Evolutionary conservation across 1,140 invertebrate genomes (phyloP).

Genomic region (Musca domestica): DNA sequence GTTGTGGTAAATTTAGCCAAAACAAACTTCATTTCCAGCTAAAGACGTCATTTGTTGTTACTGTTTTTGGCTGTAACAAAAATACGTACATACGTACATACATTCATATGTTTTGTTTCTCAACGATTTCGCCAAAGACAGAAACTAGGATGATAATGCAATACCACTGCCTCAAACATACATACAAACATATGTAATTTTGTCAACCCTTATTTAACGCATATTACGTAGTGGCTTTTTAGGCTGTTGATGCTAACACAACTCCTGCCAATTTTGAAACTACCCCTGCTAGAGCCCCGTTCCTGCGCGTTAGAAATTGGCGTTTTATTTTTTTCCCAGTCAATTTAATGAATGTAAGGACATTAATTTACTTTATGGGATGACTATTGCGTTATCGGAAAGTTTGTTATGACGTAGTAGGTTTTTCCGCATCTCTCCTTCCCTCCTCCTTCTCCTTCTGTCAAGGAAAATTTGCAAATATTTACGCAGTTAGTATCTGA

Average conservation of each 20-base stretch:
- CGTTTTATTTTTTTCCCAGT: not conserved
- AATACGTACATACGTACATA: not conserved
- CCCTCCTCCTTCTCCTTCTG: not conserved
- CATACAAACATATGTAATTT: not conserved
- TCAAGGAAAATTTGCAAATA: not conserved
- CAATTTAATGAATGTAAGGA: not conserved
- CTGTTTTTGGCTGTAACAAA: not conserved
- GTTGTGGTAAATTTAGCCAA: not conserved
- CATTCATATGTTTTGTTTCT: too few species aligned
- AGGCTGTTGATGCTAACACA: not conserved
- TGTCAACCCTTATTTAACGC: slow-evolving; percentile 8
- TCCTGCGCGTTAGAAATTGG: too few species aligned
- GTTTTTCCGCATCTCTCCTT: not conserved
- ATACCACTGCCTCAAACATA: not conserved
- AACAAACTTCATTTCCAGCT: not conserved
- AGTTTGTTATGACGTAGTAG: slow-evolving; percentile 7
- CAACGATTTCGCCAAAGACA: not conserved
- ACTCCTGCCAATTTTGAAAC: not conserved
- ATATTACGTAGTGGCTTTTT: not conserved
- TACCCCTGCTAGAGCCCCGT: not conserved
- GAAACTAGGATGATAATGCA: not conserved
- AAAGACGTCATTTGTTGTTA: too few species aligned
- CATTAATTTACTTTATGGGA: not conserved
- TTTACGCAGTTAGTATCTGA: not conserved
- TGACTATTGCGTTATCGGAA: not conserved